phyloP scores from a whole-genome alignment of 1,140 invertebrate genomes.

The Papilio helenus region DNA sequence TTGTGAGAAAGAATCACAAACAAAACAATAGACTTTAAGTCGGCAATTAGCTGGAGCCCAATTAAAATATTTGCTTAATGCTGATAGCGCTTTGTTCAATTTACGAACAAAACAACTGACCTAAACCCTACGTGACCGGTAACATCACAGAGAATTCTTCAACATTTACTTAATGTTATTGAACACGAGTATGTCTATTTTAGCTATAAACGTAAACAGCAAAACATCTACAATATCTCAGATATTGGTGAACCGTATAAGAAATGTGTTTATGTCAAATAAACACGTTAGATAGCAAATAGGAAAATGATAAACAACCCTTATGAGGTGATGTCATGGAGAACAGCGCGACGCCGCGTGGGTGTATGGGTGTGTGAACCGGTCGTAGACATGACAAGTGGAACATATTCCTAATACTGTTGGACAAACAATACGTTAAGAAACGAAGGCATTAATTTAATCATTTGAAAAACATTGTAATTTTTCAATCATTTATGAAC shows the following conservation, averaged over 20 bases:
- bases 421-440: constrained; percentile 44
- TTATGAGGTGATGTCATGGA: constrained; percentile 52
- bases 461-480: neutral
- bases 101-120: constrained; percentile 37
- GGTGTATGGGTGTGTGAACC: constrained; percentile 62
- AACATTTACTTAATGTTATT: constrained; percentile 1
- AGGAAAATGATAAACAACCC: constrained; percentile 41
- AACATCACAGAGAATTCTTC: constrained; percentile 2
- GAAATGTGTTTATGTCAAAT: neutral
- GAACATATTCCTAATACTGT: constrained; percentile 48
- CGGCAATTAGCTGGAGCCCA: constrained; percentile 71
- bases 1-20: constrained; percentile 74
- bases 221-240: neutral
- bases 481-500: no score
- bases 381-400: constrained; percentile 51
- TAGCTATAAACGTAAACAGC: neutral
- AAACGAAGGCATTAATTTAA: constrained; percentile 5
- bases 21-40: constrained; percentile 65
- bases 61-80: constrained; percentile 74
- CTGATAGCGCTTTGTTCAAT: constrained; percentile 59
- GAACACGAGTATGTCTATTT: no score
- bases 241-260: neutral
- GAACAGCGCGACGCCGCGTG: constrained; percentile 44
- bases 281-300: constrained; percentile 10
- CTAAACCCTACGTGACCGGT: constrained; percentile 5